Evolutionary conservation across 2,888 invertebrate genomes (phyloP).

Genomic region (Phengaris alcon): DNA sequence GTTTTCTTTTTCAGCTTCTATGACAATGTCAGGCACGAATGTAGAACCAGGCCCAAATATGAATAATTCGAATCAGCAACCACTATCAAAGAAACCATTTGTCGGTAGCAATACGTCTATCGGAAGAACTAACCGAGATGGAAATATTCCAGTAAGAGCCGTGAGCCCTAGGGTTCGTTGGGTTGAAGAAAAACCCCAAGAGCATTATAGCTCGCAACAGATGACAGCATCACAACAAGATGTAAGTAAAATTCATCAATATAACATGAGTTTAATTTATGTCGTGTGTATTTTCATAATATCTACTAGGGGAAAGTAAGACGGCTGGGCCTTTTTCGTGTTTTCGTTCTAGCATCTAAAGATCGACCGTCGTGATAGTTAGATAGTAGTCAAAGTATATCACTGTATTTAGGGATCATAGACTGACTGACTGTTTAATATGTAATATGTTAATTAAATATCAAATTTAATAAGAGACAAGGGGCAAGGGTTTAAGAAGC

Average conservation of each 20-base stretch:
- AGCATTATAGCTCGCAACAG: conserved; percentile 66
- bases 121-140: conserved; percentile 68
- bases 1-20: conserved; percentile 81
- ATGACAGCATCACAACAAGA: conserved; percentile 70
- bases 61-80: conserved; percentile 66
- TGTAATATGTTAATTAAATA: too few relatives aligned
- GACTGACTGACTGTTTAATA: too few relatives aligned
- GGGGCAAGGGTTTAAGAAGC: too few relatives aligned
- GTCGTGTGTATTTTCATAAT: too few relatives aligned
- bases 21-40: conserved; percentile 83
- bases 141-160: conserved; percentile 73
- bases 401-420: too few relatives aligned
- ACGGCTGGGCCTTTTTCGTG: too few relatives aligned
- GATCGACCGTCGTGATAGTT: too few relatives aligned
- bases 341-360: too few relatives aligned
- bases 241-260: conserved; percentile 49
- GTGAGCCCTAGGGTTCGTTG: conserved; percentile 75
- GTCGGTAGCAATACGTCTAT: conserved; percentile 75
- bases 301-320: too few relatives aligned
- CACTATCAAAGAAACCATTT: conserved; percentile 73
- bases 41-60: conserved; percentile 75
- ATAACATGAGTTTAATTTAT: neutral
- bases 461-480: too few relatives aligned
- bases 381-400: too few relatives aligned
- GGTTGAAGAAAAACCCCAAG: conserved; percentile 69